These are phyloP conservation scores for Parasteatoda lunata DNA, from an alignment of 2,888 invertebrate genomes.

Conservation along the genomic window DNA sequence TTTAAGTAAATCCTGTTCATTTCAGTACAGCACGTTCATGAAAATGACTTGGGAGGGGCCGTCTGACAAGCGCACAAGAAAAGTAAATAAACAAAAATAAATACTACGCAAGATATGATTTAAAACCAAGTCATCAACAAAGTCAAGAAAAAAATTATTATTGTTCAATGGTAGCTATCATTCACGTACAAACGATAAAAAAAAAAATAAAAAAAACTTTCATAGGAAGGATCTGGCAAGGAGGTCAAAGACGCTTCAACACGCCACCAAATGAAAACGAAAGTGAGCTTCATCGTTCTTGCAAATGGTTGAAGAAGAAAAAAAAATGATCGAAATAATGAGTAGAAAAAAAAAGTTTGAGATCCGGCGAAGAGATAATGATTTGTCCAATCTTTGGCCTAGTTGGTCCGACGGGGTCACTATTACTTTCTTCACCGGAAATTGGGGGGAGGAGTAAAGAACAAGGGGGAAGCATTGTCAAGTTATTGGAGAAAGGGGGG, in stretches of 20 bases:
- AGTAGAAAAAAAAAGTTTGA: conserved; percentile 27
- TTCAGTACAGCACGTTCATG: conserved; percentile 17
- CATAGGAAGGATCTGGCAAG: conserved; percentile 25
- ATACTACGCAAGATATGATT: conserved; percentile 14
- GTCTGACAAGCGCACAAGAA: background rate
- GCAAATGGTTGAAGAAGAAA: conserved; percentile 22
- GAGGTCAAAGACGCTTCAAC: conserved; percentile 59
- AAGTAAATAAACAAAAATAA: conserved; percentile 10
- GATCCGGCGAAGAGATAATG: conserved; percentile 55
- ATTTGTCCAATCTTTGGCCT: conserved; percentile 62
- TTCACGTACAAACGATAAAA: conserved; percentile 6
- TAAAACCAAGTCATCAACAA: conserved; percentile 44
- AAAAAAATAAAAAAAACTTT: conserved; percentile 11
- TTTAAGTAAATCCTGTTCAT: background rate
- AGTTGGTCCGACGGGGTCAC: conserved; percentile 62
- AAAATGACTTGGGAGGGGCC: conserved; percentile 46
- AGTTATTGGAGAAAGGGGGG: conserved; percentile 14
- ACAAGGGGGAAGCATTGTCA: conserved; percentile 16
- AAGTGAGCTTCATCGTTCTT: conserved; percentile 40
- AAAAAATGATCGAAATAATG: conserved; percentile 39
- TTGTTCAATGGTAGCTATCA: conserved; percentile 16
- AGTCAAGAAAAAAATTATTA: conserved; percentile 33
- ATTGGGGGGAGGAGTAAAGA: conserved; percentile 6
- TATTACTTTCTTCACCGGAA: conserved; percentile 57
- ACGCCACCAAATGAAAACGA: conserved; percentile 61